These are phyloP conservation scores for Vireo griseus DNA, from an alignment of 2,797 vertebrate species.

Conservation along the genomic window DNA sequence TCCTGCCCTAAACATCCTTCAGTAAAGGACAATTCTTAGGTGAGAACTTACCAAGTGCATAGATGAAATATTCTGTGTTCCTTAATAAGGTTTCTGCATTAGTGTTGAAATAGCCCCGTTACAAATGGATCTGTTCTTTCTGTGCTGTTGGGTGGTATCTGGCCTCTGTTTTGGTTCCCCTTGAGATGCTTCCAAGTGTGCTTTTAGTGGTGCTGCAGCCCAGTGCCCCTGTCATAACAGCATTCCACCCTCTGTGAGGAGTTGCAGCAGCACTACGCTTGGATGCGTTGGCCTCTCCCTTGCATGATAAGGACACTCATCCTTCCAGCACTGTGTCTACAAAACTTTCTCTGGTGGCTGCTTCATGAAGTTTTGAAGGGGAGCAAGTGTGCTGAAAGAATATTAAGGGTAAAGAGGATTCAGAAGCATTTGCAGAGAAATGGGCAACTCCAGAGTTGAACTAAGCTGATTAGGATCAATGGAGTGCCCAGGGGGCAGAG, in stretches of 20 bases:
- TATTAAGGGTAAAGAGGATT: background rate
- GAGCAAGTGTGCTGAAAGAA: background rate
- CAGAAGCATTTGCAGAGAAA: background rate
- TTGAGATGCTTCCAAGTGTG: slow-evolving; percentile 31
- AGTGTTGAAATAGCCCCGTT: background rate
- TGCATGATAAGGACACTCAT: background rate
- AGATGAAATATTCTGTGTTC: background rate
- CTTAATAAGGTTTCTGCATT: background rate
- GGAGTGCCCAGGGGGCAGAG: background rate
- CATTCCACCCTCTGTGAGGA: slow-evolving; percentile 11
- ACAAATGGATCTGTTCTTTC: background rate
- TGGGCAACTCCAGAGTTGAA: background rate
- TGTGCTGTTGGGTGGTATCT: background rate
- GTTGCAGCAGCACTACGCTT: background rate
- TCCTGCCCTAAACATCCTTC: background rate
- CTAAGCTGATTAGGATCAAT: background rate
- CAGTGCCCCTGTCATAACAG: slow-evolving; percentile 40
- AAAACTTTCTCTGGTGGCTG: background rate
- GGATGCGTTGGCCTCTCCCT: background rate
- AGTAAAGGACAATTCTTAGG: background rate
- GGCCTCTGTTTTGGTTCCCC: background rate
- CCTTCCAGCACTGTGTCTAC: background rate
- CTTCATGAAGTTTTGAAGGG: background rate
- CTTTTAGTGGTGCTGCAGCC: slow-evolving; percentile 16
- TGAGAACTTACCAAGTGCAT: background rate